Evolutionary conservation across 2,113 vertebrate genomes (phyloP).

Genomic region (Candoia aspera): DNA sequence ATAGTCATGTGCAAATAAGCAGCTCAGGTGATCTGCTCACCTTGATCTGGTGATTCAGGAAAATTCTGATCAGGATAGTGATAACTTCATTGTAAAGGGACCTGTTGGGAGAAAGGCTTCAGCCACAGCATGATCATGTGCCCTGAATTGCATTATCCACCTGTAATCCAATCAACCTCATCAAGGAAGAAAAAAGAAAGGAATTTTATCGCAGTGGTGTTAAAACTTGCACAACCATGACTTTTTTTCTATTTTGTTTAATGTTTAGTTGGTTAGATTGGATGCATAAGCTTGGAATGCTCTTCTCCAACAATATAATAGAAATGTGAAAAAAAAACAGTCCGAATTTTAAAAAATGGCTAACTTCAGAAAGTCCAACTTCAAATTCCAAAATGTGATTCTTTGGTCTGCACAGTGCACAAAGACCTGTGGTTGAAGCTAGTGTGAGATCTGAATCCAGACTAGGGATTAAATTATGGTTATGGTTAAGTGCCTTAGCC

Average conservation of each 20-base stretch:
- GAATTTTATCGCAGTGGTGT: not conserved
- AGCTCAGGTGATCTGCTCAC: not conserved
- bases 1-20: not conserved
- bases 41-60: not conserved
- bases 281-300: not conserved
- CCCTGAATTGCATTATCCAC: constrained; percentile 1
- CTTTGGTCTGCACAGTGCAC: too few relatives aligned
- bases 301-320: not conserved
- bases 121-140: not conserved
- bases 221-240: not conserved
- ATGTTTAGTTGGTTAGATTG: not conserved
- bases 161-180: constrained; percentile 26
- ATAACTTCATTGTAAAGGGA: constrained; percentile 29
- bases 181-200: not conserved
- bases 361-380: not conserved
- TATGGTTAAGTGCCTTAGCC: not conserved
- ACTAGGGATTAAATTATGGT: not conserved
- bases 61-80: not conserved
- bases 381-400: not conserved
- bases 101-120: not conserved
- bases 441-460: not conserved
- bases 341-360: not conserved
- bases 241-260: not conserved
- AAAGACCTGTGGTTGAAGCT: not conserved
- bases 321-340: not conserved